These are phyloP conservation scores for Andrena cerasifolii DNA, from an alignment of 1,140 invertebrate genomes.

Conservation along the genomic window DNA sequence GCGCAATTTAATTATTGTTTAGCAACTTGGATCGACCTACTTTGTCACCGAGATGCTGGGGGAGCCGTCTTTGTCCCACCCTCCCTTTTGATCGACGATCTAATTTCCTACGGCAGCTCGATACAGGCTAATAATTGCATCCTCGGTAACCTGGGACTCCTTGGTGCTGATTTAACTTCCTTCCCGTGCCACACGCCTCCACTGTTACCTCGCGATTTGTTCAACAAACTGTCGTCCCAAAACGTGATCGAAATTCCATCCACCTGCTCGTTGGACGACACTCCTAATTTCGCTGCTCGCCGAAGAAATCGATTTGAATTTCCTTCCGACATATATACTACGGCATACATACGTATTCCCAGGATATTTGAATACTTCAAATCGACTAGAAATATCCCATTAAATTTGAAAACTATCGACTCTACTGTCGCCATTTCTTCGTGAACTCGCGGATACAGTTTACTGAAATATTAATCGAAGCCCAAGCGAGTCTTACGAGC, in stretches of 20 bases:
- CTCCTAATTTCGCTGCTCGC: not conserved
- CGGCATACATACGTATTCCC: too few relatives aligned
- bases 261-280: not conserved
- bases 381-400: too few relatives aligned
- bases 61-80: not conserved
- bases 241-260: slow-evolving; percentile 10
- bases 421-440: too few relatives aligned
- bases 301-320: not conserved
- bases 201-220: slow-evolving; percentile 7
- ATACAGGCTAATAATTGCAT: slow-evolving; percentile 43
- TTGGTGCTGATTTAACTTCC: slow-evolving; percentile 28
- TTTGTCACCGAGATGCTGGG: slow-evolving; percentile 33
- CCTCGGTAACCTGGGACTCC: not conserved
- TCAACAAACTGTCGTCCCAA: slow-evolving; percentile 9
- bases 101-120: slow-evolving; percentile 38
- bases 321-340: too few relatives aligned
- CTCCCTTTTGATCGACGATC: slow-evolving; percentile 36
- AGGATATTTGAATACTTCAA: too few relatives aligned
- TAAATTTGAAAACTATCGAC: too few relatives aligned
- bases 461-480: too few relatives aligned
- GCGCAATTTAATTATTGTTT: slow-evolving; percentile 52
- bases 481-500: too few relatives aligned
- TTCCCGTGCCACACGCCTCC: not conserved
- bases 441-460: too few relatives aligned
- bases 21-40: slow-evolving; percentile 40